phyloP scores from a whole-genome alignment of 2,113 vertebrate genomes.

The Cyprinus carpio region DNA sequence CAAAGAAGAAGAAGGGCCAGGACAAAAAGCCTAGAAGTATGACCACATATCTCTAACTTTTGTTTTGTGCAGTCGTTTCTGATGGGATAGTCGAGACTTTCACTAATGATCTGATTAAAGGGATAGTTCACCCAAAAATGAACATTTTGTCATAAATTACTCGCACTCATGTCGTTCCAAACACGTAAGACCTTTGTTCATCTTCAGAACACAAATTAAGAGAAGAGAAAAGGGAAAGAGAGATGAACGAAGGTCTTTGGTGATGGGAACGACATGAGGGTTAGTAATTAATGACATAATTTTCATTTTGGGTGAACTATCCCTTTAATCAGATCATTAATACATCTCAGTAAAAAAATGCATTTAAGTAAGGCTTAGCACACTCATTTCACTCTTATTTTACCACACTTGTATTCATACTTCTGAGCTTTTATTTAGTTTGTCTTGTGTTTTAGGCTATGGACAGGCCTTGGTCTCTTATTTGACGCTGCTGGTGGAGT shows the following conservation, averaged over 20 bases:
- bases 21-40: slow-evolving; percentile 44
- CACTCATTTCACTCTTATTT: too few species aligned
- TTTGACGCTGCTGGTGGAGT: slow-evolving; percentile 64
- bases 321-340: neutral
- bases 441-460: slow-evolving; percentile 63
- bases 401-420: neutral
- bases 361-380: too few species aligned
- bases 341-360: neutral
- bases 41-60: neutral
- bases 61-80: neutral
- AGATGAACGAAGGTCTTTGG: too few species aligned
- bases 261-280: too few species aligned
- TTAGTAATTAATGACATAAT: too few species aligned
- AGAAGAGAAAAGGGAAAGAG: too few species aligned
- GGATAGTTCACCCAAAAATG: too few species aligned
- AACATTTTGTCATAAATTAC: too few species aligned
- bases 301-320: too few species aligned
- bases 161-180: too few species aligned
- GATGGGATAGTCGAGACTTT: neutral
- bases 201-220: too few species aligned
- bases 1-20: slow-evolving; percentile 51
- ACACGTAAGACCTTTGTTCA: too few species aligned
- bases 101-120: neutral
- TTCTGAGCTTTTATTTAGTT: neutral
- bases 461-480: slow-evolving; percentile 51